Evolutionary conservation across 1,140 invertebrate species (phyloP), one percentile per base, ranked within the genome.

Genomic region (Drosophila santomea): DNA sequence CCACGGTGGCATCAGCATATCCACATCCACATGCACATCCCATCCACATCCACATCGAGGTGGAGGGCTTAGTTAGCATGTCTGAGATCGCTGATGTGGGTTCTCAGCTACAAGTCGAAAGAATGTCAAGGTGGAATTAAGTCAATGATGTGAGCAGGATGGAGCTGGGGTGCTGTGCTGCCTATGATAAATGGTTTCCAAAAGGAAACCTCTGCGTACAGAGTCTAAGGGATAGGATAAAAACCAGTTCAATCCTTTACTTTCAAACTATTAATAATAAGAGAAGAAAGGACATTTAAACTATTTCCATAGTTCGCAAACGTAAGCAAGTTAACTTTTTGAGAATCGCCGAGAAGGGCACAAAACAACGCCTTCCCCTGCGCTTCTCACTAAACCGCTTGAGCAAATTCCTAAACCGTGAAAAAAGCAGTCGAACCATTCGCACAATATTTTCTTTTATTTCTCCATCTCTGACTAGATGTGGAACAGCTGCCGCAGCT

Each of bases 1-100:
- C 83, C 79, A 83, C 84, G 82, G 82, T 86, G 78, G 82, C 69
- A 86, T 80, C 60, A 59, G 54, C 59, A 44, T 74, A 66, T 66
- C 60, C 64, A 63, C 32, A 59, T 4, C 56, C 56, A 45, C 59
- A 39, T 2, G n/a, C 23, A 52, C 67, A 72, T 56, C 7, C 38
- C 59, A 39, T 2, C 20, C 23, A 52, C 67, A 72, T 56, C 7
- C 38, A 45, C 36, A 54, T 35, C 35, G 64, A 69, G 67, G 51
- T 69, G 67, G 57, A 69, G 67, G 68, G 44, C 68, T 71, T 71
- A 71, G 68, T 71, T 71, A 71, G 68, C 68, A 71, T 71, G 68
- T 71, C 68, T 71, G 67, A 57, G 67, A 57, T 48, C 67, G 51
- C 43, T 71, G 66, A 71, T 71, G 68, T 71, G 68, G 68, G 66